phyloP scores from a whole-genome alignment of 2,797 vertebrate genomes.

The Oryzias dopingdopingensis region DNA sequence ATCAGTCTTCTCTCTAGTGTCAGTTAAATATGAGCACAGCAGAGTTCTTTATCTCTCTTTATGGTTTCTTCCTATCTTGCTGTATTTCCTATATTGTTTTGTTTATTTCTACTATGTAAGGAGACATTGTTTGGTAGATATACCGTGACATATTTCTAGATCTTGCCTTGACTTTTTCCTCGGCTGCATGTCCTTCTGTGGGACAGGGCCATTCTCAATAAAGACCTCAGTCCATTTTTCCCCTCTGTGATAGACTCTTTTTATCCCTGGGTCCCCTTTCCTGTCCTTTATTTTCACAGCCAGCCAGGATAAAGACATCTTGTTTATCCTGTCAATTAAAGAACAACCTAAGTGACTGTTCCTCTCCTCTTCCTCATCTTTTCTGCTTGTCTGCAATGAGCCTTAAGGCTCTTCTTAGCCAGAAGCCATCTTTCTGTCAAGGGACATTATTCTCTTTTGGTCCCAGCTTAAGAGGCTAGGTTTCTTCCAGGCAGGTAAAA shows the following conservation, averaged over 20 bases:
- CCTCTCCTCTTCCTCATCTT: slow-evolving; percentile 55
- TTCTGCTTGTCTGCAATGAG: slow-evolving; percentile 66
- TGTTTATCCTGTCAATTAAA: slow-evolving; percentile 65
- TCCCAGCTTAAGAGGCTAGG: slow-evolving; percentile 68
- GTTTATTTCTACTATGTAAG: neutral
- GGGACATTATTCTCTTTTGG: slow-evolving; percentile 74
- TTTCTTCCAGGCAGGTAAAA: slow-evolving; percentile 70
- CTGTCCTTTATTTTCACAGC: slow-evolving; percentile 34
- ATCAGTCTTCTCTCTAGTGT: slow-evolving; percentile 55
- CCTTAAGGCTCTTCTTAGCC: slow-evolving; percentile 69
- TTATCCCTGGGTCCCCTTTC: slow-evolving; percentile 18
- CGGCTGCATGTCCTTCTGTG: slow-evolving; percentile 40
- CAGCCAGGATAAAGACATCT: slow-evolving; percentile 45
- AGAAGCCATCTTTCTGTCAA: slow-evolving; percentile 64
- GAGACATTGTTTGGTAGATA: slow-evolving; percentile 27
- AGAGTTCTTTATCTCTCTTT: slow-evolving; percentile 54
- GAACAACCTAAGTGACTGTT: slow-evolving; percentile 70
- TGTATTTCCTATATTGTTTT: slow-evolving; percentile 45
- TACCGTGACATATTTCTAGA: too few species aligned
- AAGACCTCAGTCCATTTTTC: slow-evolving; percentile 36
- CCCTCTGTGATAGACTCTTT: slow-evolving; percentile 55
- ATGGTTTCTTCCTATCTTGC: slow-evolving; percentile 60
- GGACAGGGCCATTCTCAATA: slow-evolving; percentile 10
- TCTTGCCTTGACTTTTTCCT: too few species aligned
- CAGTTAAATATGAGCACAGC: slow-evolving; percentile 57